Base-by-base conservation (phyloP, 2,113 vertebrate species). In the Amblyopsis rosae region DNA sequence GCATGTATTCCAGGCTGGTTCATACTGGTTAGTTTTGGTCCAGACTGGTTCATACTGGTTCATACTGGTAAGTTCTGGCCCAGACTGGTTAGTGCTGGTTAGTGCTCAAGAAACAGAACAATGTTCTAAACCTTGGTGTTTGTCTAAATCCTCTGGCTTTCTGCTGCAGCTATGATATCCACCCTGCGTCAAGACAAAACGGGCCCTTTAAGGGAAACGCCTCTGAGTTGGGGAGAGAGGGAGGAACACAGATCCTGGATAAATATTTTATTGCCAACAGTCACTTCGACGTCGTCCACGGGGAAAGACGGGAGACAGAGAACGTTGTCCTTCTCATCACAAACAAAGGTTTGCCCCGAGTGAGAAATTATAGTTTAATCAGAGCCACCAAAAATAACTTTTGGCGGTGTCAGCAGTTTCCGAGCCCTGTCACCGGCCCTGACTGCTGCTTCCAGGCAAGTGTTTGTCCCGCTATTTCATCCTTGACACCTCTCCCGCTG, bases 351-450 rank as follows among this genome's bases (percentile, higher is more conserved):
- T 74, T 84, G 75, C 15, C 48, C 57, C 49, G 9, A 41, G 55
- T 46, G 62, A 82, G 74, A 75, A 88, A 87, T 85, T 84, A 86
- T 72, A 74, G 77, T 84, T 86, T 87, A 82, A 89, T 91, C 83
- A 84, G 80, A 81, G 74, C 81, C 81, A 61, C 19, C 41, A 68
- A 72, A 68, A 68, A 70, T 67, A 71, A 83, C 67, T 67, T 82
- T 73, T 13, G 67, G 64, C 84, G 62, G 64, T 72, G 86, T 89
- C 87, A 87, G 83, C 86, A 82, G 77, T 88, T 80, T 72, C 33
- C 33, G 63, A 59, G 60, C 26, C 48, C 56, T 58, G 75, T 77
- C 60, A 51, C 81, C 70, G 73, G 69, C 67, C 62, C 62, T 74
- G 81, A 72, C 75, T 69, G 35, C 69, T 70, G 35, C 69, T 70